Evolutionary conservation across 2,113 vertebrate genomes (phyloP).

Genomic region (Peromyscus maniculatus): DNA sequence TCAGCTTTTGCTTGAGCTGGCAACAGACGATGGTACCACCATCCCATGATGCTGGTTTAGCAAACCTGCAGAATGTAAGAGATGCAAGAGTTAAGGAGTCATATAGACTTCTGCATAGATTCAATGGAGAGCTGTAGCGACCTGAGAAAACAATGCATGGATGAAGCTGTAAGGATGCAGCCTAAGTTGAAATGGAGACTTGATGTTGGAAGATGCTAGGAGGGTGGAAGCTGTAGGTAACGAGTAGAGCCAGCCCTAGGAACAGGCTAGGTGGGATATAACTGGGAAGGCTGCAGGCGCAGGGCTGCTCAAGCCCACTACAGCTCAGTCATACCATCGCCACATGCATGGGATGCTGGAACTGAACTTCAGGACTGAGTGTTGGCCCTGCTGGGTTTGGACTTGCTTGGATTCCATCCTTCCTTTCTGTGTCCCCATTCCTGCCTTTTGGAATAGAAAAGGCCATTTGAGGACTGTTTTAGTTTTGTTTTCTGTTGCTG

Average conservation of each 20-base stretch:
- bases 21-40: background rate
- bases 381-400: background rate
- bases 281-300: background rate
- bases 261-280: background rate
- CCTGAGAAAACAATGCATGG: background rate
- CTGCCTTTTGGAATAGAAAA: background rate
- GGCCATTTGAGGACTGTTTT: background rate
- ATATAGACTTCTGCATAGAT: background rate
- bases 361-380: background rate
- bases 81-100: background rate
- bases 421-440: background rate
- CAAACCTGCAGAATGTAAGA: background rate
- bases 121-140: background rate
- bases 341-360: background rate
- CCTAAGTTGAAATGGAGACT: background rate
- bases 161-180: background rate
- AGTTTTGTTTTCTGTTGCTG: background rate
- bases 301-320: background rate
- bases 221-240: background rate
- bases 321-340: background rate
- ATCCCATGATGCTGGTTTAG: background rate
- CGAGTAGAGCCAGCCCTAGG: background rate
- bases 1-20: background rate
- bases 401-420: background rate
- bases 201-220: background rate